Conservation (phyloP, 2,888 invertebrate genomes). For the Caenorhabditis panamensis region DNA sequence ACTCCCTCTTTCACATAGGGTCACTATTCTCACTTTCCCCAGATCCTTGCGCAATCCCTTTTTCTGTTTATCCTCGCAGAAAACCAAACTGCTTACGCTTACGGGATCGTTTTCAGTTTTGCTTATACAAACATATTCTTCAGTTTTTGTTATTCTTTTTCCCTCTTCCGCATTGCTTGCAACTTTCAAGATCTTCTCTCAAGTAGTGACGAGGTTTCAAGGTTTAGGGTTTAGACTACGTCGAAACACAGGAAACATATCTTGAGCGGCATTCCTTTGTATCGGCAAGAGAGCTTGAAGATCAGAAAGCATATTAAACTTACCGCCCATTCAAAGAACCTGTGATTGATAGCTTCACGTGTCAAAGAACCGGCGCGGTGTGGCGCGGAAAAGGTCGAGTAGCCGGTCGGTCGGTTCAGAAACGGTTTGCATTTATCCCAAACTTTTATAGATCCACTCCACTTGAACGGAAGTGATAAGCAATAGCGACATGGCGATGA, state of each 20-base stretch:
- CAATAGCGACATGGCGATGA: constrained; percentile 8
- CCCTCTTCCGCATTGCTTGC: constrained; percentile 8
- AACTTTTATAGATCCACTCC: constrained; percentile 38
- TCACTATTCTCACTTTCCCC: constrained; percentile 19
- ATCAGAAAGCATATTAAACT: constrained; percentile 59
- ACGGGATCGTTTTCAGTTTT: constrained; percentile 23
- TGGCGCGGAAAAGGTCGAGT: constrained; percentile 12
- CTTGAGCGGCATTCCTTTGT: constrained; percentile 52
- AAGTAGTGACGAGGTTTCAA: background rate
- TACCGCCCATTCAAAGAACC: constrained; percentile 56
- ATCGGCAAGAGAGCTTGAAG: constrained; percentile 40
- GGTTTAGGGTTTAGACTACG: background rate
- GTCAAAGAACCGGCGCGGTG: constrained; percentile 42
- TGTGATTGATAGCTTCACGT: constrained; percentile 53
- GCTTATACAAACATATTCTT: constrained; percentile 20
- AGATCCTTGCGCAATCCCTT: background rate
- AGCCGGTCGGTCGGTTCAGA: constrained; percentile 23
- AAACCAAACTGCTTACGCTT: background rate
- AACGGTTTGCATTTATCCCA: constrained; percentile 4
- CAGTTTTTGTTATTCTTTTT: constrained; percentile 13
- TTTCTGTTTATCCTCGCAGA: background rate
- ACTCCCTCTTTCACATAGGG: constrained; percentile 15
- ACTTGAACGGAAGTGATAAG: constrained; percentile 18
- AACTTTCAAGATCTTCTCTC: constrained; percentile 3
- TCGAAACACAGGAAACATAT: constrained; percentile 8